phyloP scores from a whole-genome alignment of 1,140 invertebrate genomes.

The Calycopis cecrops region DNA sequence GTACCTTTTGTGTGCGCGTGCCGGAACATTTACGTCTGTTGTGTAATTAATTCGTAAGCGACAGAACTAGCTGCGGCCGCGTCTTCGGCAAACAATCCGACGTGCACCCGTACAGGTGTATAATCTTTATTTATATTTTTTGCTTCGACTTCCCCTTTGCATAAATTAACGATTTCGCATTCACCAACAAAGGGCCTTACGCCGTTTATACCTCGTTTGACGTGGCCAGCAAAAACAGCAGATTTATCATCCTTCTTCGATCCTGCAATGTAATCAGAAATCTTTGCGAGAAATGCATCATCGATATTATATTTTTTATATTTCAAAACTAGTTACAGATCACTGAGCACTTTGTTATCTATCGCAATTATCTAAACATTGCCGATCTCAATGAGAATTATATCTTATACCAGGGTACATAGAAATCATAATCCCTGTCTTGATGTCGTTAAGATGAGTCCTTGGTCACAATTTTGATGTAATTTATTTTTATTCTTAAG shows the following conservation, averaged over 20 bases:
- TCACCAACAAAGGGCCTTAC: constrained; percentile 25
- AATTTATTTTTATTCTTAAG: constrained; percentile 21
- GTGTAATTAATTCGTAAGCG: constrained; percentile 63
- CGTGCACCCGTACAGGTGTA: constrained; percentile 60
- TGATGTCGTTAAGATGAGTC: constrained; percentile 28
- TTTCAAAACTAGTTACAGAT: constrained; percentile 54
- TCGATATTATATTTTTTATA: constrained; percentile 40
- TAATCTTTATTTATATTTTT: constrained; percentile 69
- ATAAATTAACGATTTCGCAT: constrained; percentile 65
- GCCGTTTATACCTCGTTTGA: constrained; percentile 3
- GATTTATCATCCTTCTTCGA: not conserved
- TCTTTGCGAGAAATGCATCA: constrained; percentile 4
- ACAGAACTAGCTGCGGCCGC: constrained; percentile 46
- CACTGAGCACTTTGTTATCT: constrained; percentile 62
- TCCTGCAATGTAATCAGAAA: not conserved
- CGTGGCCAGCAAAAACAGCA: not conserved
- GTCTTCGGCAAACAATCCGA: constrained; percentile 53
- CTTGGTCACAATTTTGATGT: not conserved
- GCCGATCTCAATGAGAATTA: constrained; percentile 29
- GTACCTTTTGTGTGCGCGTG: constrained; percentile 40
- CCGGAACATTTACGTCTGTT: constrained; percentile 30
- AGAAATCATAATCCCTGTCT: constrained; percentile 41
- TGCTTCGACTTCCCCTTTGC: constrained; percentile 68
- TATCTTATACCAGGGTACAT: constrained; percentile 31
- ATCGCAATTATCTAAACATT: constrained; percentile 44